Base-by-base conservation (phyloP, 2,113 vertebrate genomes). In the Engystomops pustulosus region DNA sequence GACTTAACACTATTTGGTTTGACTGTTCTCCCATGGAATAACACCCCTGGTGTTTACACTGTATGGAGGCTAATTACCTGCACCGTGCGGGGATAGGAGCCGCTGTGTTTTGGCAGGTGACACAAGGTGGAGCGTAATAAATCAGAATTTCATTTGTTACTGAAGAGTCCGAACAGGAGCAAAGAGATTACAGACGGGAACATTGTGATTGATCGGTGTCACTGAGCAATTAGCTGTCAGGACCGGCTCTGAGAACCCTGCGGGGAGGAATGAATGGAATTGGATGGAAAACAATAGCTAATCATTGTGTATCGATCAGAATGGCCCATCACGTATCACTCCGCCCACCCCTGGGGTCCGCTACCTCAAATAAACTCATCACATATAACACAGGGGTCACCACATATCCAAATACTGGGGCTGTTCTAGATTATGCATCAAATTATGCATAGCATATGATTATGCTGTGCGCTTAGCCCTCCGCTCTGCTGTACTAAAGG, bases 51-150 rank as follows among this genome's bases (percentile, higher is more conserved):
- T 58, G 51, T 77, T 77, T 58, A 36, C 38, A 2, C 25, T 77
- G 2, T 36, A 23, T 53, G 72, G 17, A 34, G 3, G 74, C 53
- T 38, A 38, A 58, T 77, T 53, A 55, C 18, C 20, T 23, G 4
- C n/a, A 15, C 12, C 3, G 14, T 55, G 1, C 14, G 49, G 8
- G 74, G 17, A 51, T 6, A 15, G 2, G 14, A 72, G n/a, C 12
- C n/a, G 69, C 20, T 15, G 1, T 77, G 49, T 77, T 77, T 58
- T 55, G 49, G 51, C 74, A 77, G 51, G 74, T 77, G 49, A 77
- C 74, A 36, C 3, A 1, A 58, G 74, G 32, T 58, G 74, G 32
- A 53, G 27, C 18, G 74, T 23, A 3, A 53, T 76, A 51, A 53
- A 76, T 76, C 4, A 55, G 18, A 49, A 49, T 30, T 74, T 47